These are phyloP conservation scores for Thecocarcelia acutangulata DNA, from an alignment of 2,888 invertebrate species.

Conservation along the genomic window DNA sequence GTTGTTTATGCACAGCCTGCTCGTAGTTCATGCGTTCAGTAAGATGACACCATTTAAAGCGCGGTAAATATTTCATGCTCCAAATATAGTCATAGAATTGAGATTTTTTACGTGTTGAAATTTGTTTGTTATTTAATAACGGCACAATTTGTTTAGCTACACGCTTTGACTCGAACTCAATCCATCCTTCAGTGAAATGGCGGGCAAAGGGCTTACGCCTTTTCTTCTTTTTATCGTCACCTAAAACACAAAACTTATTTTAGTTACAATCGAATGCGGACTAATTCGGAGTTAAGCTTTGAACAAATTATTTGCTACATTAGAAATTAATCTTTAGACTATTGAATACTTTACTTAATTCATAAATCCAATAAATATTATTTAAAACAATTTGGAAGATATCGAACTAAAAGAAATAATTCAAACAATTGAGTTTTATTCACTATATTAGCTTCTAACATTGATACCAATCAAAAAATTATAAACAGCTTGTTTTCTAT, in stretches of 20 bases:
- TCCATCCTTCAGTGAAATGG: slow-evolving; percentile 95
- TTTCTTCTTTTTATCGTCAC: slow-evolving; percentile 75
- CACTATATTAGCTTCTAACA: no score
- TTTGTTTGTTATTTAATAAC: slow-evolving; percentile 92
- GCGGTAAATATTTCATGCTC: slow-evolving; percentile 97
- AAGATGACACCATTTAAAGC: slow-evolving; percentile 98
- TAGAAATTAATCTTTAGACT: no score
- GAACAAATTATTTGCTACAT: no score
- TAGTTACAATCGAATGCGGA: no score
- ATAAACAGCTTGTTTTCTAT: no score
- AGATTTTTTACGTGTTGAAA: slow-evolving; percentile 92
- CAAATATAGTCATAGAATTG: slow-evolving; percentile 95
- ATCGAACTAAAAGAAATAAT: no score
- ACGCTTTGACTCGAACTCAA: slow-evolving; percentile 94
- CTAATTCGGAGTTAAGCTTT: no score
- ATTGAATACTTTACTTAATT: no score
- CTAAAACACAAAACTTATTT: slow-evolving; percentile 37
- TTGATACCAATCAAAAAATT: no score
- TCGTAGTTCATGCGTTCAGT: slow-evolving; percentile 97
- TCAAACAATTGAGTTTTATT: no score
- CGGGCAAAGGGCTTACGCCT: slow-evolving; percentile 82
- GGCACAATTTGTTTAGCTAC: slow-evolving; percentile 93
- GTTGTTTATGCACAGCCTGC: slow-evolving; percentile 92
- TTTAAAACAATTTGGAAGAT: no score
- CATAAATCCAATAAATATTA: no score